Percentiles rank a stretch among this genome's conserved stretches.
Evolutionary conservation across 2,797 vertebrate genomes (phyloP).

Genomic region (Pteropus rufus): DNA sequence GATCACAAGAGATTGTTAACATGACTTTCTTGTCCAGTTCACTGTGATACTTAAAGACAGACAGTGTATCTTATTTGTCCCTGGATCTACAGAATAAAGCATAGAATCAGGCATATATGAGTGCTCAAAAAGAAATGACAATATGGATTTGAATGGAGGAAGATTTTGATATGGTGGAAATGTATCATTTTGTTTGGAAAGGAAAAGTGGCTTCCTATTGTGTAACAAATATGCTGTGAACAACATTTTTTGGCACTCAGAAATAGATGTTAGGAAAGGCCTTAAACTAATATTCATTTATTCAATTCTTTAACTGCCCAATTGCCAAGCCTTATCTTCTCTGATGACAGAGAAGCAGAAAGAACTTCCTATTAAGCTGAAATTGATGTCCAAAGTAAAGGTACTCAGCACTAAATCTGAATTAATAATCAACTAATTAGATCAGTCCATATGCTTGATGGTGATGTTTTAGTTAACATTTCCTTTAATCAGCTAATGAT

Average conservation of each 20-base stretch:
- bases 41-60: background rate
- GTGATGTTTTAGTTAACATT: conserved; percentile 51
- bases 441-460: conserved; percentile 41
- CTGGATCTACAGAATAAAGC: background rate
- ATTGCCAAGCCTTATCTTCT: conserved; percentile 47
- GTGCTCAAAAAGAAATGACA: background rate
- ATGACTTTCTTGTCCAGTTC: background rate
- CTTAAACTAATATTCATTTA: conserved; percentile 19
- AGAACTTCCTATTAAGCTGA: conserved; percentile 56
- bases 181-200: conserved; percentile 7
- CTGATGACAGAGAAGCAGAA: conserved; percentile 39
- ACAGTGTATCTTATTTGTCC: background rate
- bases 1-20: background rate
- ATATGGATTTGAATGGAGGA: background rate
- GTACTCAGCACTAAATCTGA: conserved; percentile 63
- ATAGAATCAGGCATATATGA: background rate
- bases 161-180: background rate
- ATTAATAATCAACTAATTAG: conserved; percentile 69
- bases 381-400: conserved; percentile 67
- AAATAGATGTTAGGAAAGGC: conserved; percentile 39
- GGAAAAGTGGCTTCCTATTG: background rate
- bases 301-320: conserved; percentile 39
- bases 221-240: background rate
- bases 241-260: background rate
- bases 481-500: conserved; percentile 60